Conservation (phyloP, 37 sponge, comb jelly and placozoan species). For the Corticium candelabrum region DNA sequence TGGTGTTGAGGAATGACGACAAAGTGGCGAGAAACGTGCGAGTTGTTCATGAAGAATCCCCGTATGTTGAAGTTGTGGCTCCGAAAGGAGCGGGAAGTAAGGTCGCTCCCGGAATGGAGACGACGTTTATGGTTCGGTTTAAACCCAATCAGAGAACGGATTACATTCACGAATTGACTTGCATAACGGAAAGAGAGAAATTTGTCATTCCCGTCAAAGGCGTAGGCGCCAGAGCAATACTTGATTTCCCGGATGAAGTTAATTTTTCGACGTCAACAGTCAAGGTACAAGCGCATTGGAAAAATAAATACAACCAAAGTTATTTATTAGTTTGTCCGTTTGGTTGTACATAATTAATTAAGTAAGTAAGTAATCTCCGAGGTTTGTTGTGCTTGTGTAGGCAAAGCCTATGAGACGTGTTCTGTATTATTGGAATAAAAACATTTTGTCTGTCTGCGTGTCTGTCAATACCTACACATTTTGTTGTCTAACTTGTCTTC, state of each 20-base stretch:
- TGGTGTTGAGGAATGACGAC: conserved; percentile 73
- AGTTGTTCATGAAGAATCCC: conserved; percentile 75
- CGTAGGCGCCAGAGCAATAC: conserved; percentile 78
- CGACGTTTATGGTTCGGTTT: conserved; percentile 68
- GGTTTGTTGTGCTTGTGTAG: no score
- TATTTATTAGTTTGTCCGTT: no score
- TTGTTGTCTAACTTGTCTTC: no score
- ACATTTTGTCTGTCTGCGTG: no score
- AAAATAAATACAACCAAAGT: background rate
- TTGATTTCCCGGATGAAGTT: conserved; percentile 94
- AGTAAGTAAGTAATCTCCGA: no score
- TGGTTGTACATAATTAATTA: no score
- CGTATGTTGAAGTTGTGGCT: conserved; percentile 72
- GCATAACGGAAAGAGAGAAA: conserved; percentile 90
- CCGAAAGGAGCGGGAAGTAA: conserved; percentile 62
- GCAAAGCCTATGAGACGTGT: no score
- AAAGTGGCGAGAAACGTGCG: conserved; percentile 78
- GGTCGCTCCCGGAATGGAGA: conserved; percentile 96
- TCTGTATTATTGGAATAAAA: no score
- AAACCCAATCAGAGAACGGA: conserved; percentile 86
- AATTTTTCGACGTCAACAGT: conserved; percentile 83
- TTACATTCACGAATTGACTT: conserved; percentile 78
- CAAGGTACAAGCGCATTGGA: conserved; percentile 24
- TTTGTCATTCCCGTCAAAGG: conserved; percentile 76
- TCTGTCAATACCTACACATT: no score